Base-by-base conservation (phyloP, 1,140 invertebrate genomes). In the Drosophila mauritiana region DNA sequence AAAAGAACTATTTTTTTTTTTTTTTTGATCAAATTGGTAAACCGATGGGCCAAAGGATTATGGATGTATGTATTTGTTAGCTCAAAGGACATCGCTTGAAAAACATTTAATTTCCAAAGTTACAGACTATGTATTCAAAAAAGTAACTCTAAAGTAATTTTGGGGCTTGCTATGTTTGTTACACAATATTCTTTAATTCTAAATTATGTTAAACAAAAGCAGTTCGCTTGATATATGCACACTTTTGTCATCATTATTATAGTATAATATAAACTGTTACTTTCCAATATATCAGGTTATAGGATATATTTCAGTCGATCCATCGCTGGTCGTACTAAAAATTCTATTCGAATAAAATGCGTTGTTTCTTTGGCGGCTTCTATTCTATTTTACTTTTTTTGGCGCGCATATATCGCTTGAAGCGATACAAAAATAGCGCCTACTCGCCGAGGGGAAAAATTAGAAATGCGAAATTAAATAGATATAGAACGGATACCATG, bases 391-490 rank as follows among this genome's bases (percentile, higher is more conserved):
- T n/a, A 27, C 15, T 63, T 49, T 59, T 57, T 69, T 69, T 69
- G 36, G 64, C 48, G 63, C 40, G 42, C 56, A 61, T 10, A 40
- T 62, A 64, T 45, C 48, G 48, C 46, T 37, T 53, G 34, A 45
- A 40, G 25, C 45, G 64, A 31, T 56, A 46, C 37, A 40, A 58
- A 77, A 68, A 77, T 76, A 59, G 72, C 39, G 70, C 15, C 49
- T 39, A 39, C 34, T 42, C 52, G 40, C 31, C 46, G 42, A 57
- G 43, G 40, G 52, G n/a, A 31, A 56, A 62, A 63, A 77, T 57
- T 42, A 75, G 64, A 78, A 81, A 85, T 84, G 77, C 80, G 74
- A 84, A 85, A 85, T 81, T 76, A 78, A 73, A 76, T 59, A 85
- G 55, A 83, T 56, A 73, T 59, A 59, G 45, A 36, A 39, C 12